These are phyloP conservation scores for Sphinx pinastri DNA, from an alignment of 2,888 invertebrate species.

Conservation along the genomic window DNA sequence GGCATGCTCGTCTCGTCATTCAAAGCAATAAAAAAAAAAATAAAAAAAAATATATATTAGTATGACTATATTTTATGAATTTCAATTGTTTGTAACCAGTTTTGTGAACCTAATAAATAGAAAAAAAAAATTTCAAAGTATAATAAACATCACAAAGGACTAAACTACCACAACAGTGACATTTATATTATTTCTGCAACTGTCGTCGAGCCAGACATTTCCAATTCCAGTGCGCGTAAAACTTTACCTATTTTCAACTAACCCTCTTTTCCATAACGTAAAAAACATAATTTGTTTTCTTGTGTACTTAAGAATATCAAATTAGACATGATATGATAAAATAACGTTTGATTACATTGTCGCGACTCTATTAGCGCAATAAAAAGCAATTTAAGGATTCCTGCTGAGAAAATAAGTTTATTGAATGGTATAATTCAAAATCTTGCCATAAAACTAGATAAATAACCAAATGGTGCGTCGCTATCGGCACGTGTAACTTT, in stretches of 20 bases:
- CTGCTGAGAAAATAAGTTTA: conserved; percentile 6
- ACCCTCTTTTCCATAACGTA: neutral
- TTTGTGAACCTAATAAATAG: too few species aligned
- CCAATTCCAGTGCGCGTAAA: conserved; percentile 8
- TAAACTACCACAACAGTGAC: neutral
- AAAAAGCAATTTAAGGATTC: conserved; percentile 2
- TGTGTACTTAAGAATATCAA: neutral
- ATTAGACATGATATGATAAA: neutral
- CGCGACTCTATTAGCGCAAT: conserved; percentile 3
- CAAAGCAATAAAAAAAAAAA: too few species aligned
- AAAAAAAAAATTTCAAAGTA: too few species aligned
- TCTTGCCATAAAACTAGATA: neutral
- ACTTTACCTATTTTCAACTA: conserved; percentile 8
- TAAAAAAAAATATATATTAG: too few species aligned
- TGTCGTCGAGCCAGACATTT: conserved; percentile 4
- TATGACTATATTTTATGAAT: too few species aligned
- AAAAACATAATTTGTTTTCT: conserved; percentile 17
- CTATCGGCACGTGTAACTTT: neutral
- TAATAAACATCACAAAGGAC: too few species aligned
- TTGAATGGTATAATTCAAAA: neutral
- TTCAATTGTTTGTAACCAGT: too few species aligned
- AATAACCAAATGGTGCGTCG: neutral
- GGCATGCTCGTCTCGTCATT: too few species aligned
- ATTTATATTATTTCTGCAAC: conserved; percentile 7
- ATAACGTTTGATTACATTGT: conserved; percentile 6